Evolutionary conservation across 2,113 vertebrate genomes (phyloP).

Genomic region (Marmota flaviventris): DNA sequence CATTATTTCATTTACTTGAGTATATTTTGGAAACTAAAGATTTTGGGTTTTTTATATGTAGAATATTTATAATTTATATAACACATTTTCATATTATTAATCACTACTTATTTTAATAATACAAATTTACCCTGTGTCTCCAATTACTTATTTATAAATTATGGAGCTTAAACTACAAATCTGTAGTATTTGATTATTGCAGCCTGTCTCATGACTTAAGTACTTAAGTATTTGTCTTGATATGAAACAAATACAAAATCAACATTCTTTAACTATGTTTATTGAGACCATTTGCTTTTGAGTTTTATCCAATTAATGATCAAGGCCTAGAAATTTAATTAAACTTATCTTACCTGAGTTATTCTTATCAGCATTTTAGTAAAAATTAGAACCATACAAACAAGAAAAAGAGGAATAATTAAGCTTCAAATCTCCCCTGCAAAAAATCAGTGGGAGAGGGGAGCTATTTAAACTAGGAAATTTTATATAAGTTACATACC

Average conservation of each 20-base stretch:
- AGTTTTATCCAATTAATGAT: not conserved
- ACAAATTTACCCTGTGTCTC: not conserved
- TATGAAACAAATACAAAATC: constrained; percentile 5
- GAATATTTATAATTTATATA: not conserved
- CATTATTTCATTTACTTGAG: not conserved
- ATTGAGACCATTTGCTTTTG: not conserved
- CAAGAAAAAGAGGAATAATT: not conserved
- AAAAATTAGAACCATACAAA: constrained; percentile 31
- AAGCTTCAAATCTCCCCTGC: not conserved
- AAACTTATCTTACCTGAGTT: not conserved
- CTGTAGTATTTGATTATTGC: not conserved
- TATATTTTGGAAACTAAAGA: not conserved
- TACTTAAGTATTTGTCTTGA: not conserved
- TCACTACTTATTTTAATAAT: constrained; percentile 8
- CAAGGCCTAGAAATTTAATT: not conserved
- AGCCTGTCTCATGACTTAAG: not conserved
- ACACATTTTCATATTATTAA: not conserved
- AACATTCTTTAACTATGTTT: not conserved
- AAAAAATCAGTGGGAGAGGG: not conserved
- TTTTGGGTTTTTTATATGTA: not conserved
- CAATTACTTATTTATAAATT: not conserved
- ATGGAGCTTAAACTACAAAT: not conserved
- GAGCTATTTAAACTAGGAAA: not conserved
- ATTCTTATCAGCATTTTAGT: not conserved
- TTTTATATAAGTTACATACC: not conserved